These are phyloP conservation scores for Mastigias papua DNA, from an alignment of 30 jellyfish, hydroid and myxozoan species.

Conservation along the genomic window DNA sequence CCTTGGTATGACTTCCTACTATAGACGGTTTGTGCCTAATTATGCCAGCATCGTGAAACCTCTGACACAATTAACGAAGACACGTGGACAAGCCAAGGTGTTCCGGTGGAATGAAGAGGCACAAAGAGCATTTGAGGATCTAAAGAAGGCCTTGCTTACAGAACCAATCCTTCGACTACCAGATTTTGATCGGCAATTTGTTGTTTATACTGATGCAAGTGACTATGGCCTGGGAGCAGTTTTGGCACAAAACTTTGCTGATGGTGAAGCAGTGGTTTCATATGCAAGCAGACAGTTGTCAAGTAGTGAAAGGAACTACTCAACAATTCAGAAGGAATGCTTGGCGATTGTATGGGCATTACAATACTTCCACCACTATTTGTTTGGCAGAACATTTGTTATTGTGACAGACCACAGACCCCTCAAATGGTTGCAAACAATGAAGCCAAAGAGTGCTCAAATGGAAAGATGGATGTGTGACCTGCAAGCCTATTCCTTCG, in stretches of 20 bases:
- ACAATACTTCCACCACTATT: too few relatives aligned
- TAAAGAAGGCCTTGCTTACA: conserved; percentile 46
- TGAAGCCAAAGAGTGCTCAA: too few relatives aligned
- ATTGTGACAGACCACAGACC: too few relatives aligned
- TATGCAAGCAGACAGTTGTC: too few relatives aligned
- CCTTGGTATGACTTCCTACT: conserved; percentile 63
- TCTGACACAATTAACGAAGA: neutral
- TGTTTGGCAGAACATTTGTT: too few relatives aligned
- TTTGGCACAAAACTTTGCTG: conserved; percentile 33
- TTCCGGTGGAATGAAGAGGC: conserved; percentile 17
- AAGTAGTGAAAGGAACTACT: too few relatives aligned
- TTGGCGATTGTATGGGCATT: too few relatives aligned
- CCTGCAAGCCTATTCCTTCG: too few relatives aligned
- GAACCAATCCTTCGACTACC: conserved; percentile 35
- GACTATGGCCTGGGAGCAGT: conserved; percentile 26
- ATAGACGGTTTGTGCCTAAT: conserved; percentile 51
- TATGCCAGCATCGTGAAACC: conserved; percentile 15
- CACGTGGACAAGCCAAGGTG: conserved; percentile 23
- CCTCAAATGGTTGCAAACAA: too few relatives aligned
- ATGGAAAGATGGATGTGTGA: too few relatives aligned
- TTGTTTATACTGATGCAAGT: conserved; percentile 33
- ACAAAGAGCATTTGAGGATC: conserved; percentile 14
- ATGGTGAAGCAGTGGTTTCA: conserved; percentile 51
- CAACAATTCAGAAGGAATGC: too few relatives aligned
- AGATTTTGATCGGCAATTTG: conserved; percentile 32